Conservation (phyloP, 2,113 vertebrate species). For the Mustela lutreola region DNA sequence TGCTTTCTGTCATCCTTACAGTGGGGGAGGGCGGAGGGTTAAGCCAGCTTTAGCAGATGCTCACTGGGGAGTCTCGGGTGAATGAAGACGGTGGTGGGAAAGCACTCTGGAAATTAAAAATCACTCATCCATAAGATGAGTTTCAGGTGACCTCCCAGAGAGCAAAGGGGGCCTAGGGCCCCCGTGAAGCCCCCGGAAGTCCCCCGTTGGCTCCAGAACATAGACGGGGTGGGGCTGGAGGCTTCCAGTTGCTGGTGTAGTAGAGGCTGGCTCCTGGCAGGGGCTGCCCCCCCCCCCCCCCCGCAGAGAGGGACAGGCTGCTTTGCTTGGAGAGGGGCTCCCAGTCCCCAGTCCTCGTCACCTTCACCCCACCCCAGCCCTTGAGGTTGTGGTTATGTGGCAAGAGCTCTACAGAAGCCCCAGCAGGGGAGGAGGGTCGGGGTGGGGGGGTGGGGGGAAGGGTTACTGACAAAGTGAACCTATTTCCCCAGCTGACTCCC, state of each 20-base stretch:
- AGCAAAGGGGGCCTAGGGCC: background rate
- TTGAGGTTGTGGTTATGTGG: slow-evolving; percentile 81
- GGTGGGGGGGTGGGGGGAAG: background rate
- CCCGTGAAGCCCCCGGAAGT: background rate
- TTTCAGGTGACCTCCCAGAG: slow-evolving; percentile 51
- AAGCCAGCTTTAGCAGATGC: slow-evolving; percentile 5
- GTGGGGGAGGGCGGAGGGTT: background rate
- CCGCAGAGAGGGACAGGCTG: background rate
- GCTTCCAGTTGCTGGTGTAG: background rate
- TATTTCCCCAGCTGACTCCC: slow-evolving; percentile 34
- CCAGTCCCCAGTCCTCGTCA: background rate
- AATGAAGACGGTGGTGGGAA: slow-evolving; percentile 28
- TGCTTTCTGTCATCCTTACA: slow-evolving; percentile 16
- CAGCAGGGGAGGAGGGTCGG: background rate
- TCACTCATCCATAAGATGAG: background rate
- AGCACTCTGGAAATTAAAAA: slow-evolving; percentile 64
- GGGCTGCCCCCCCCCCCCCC: background rate
- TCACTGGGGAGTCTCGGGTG: background rate
- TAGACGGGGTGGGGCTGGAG: background rate
- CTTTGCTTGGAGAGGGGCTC: background rate
- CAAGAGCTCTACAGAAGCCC: slow-evolving; percentile 69
- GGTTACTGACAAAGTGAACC: slow-evolving; percentile 61
- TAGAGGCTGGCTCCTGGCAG: background rate
- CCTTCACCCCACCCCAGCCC: slow-evolving; percentile 39
- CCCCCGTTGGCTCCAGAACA: background rate